Percentiles rank a stretch among this genome's conserved stretches.
Evolutionary conservation across 1,140 invertebrate genomes (phyloP).

Genomic region (Bombyx mori): DNA sequence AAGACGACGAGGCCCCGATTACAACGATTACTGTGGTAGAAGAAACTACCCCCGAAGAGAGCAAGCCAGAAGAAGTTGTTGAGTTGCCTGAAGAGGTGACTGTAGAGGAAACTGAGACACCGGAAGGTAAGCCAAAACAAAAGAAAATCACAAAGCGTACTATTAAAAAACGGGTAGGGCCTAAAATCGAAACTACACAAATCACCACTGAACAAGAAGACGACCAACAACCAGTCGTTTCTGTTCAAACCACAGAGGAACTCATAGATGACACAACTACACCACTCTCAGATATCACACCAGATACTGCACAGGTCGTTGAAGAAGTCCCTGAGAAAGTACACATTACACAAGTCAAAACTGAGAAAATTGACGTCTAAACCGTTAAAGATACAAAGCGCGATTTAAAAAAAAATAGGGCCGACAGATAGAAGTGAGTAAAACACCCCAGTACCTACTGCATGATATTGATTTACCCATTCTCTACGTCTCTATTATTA

Average conservation of each 20-base stretch:
- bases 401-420: too few species aligned
- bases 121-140: slow-evolving; percentile 38
- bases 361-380: too few species aligned
- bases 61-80: slow-evolving; percentile 11
- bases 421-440: too few species aligned
- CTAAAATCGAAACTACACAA: slow-evolving; percentile 24
- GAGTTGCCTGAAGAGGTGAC: slow-evolving; percentile 52
- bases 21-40: too few species aligned
- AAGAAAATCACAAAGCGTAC: slow-evolving; percentile 47
- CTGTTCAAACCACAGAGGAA: slow-evolving; percentile 15
- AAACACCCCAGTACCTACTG: too few species aligned
- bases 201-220: slow-evolving; percentile 36
- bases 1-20: too few species aligned
- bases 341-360: slow-evolving; percentile 10
- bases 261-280: slow-evolving; percentile 14
- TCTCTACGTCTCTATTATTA: slow-evolving; percentile 23
- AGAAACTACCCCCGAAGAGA: slow-evolving; percentile 10
- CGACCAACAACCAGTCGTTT: slow-evolving; percentile 29
- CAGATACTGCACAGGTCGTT: slow-evolving; percentile 7
- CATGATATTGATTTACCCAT: too few species aligned
- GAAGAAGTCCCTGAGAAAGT: slow-evolving; percentile 16
- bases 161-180: slow-evolving; percentile 19
- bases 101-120: slow-evolving; percentile 17
- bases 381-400: too few species aligned
- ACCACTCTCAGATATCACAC: slow-evolving; percentile 8